phyloP scores from a whole-genome alignment of 1,140 invertebrate species.

The Amyelois transitella region DNA sequence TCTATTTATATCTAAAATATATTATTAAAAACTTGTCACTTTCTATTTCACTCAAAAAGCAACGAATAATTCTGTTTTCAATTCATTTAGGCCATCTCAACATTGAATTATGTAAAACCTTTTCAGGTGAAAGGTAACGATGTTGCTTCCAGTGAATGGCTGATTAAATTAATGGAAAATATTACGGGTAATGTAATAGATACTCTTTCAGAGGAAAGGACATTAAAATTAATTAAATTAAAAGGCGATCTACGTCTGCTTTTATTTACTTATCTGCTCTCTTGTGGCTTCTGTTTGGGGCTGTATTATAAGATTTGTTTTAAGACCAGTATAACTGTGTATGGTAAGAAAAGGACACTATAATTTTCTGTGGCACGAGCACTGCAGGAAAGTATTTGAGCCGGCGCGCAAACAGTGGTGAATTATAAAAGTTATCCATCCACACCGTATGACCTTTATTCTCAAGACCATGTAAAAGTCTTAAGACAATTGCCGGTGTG shows the following conservation, averaged over 20 bases:
- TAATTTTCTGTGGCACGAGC: too few species aligned
- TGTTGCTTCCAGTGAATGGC: not conserved
- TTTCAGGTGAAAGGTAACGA: not conserved
- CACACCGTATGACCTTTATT: slow-evolving; percentile 9
- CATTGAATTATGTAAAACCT: not conserved
- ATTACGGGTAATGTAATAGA: not conserved
- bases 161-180: not conserved
- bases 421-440: slow-evolving; percentile 24
- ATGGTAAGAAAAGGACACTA: too few species aligned
- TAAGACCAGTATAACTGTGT: too few species aligned
- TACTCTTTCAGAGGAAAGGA: not conserved
- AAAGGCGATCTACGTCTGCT: not conserved
- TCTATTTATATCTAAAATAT: too few species aligned
- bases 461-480: slow-evolving; percentile 3
- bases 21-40: too few species aligned
- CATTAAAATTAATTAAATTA: not conserved
- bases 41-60: slow-evolving; percentile 5
- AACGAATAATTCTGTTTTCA: not conserved
- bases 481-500: not conserved
- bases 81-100: not conserved
- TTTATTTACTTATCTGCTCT: too few species aligned
- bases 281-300: too few species aligned
- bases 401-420: slow-evolving; percentile 5
- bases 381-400: too few species aligned
- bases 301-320: too few species aligned